Evolutionary conservation across 2,113 vertebrate species (phyloP).

Genomic region (Amphiprion ocellaris): DNA sequence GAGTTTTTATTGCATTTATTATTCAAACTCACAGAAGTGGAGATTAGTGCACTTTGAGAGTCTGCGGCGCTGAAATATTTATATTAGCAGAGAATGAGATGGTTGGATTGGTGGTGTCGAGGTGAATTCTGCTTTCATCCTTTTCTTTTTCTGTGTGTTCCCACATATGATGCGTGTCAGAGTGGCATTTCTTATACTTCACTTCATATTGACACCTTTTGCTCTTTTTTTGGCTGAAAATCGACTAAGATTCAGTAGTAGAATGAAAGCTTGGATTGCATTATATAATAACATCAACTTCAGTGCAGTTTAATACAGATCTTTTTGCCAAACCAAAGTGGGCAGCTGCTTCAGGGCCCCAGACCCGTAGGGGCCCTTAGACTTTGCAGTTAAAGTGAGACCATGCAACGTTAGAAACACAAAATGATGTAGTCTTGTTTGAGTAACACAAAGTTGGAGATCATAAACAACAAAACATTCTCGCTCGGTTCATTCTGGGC

Average conservation of each 20-base stretch:
- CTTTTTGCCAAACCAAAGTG: slow-evolving; percentile 2
- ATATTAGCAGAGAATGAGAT: slow-evolving; percentile 66
- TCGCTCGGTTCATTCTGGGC: too few species aligned
- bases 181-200: background rate
- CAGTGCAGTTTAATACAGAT: background rate
- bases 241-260: background rate
- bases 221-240: background rate
- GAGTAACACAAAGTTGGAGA: too few species aligned
- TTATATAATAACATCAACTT: background rate
- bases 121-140: slow-evolving; percentile 40
- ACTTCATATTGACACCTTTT: background rate
- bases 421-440: background rate
- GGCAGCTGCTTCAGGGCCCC: slow-evolving; percentile 6
- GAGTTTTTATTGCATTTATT: slow-evolving; percentile 75
- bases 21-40: slow-evolving; percentile 68
- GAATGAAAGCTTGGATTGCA: background rate
- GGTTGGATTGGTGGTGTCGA: slow-evolving; percentile 43
- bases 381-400: slow-evolving; percentile 1
- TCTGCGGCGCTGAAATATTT: slow-evolving; percentile 69
- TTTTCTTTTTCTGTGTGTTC: background rate
- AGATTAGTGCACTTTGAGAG: slow-evolving; percentile 68
- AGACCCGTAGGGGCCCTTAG: background rate
- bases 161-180: background rate
- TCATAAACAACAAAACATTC: too few species aligned
- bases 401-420: slow-evolving; percentile 8